A percentile compares a stretch with the other conserved stretches of the same genome.
Evolutionary conservation across 2,797 vertebrate species (phyloP).

Genomic region (Channa striata): DNA sequence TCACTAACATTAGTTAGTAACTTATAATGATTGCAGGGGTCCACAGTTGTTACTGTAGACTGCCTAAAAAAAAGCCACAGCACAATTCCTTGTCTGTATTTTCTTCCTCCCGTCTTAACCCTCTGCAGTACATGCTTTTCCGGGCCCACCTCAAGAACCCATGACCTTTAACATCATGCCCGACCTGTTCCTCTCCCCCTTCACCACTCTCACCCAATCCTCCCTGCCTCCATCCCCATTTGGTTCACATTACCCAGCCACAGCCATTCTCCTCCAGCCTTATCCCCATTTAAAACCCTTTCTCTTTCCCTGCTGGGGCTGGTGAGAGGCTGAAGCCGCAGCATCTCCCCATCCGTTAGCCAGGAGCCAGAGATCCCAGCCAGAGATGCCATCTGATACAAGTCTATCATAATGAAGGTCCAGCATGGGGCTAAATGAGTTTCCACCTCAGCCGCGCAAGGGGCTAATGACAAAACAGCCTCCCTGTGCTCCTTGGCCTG

Average conservation of each 20-base stretch:
- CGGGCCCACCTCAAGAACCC: constrained; percentile 9
- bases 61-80: neutral
- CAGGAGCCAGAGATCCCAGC: constrained; percentile 88
- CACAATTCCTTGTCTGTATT: neutral
- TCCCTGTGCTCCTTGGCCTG: constrained; percentile 91
- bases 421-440: constrained; percentile 99
- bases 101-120: constrained; percentile 13
- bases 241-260: constrained; percentile 47
- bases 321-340: constrained; percentile 83
- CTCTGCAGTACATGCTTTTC: neutral
- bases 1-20: constrained; percentile 12
- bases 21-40: neutral
- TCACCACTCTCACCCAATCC: constrained; percentile 21
- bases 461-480: constrained; percentile 96
- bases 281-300: constrained; percentile 72
- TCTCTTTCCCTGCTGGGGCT: constrained; percentile 84
- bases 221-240: constrained; percentile 41
- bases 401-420: constrained; percentile 99
- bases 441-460: constrained; percentile 94
- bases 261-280: constrained; percentile 62
- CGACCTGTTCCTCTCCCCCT: constrained; percentile 37
- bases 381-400: constrained; percentile 95
- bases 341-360: constrained; percentile 86
- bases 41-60: constrained; percentile 11
- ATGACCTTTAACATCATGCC: constrained; percentile 56